Conservation (phyloP, 2,113 vertebrate species). For the Apaloderma vittatum region DNA sequence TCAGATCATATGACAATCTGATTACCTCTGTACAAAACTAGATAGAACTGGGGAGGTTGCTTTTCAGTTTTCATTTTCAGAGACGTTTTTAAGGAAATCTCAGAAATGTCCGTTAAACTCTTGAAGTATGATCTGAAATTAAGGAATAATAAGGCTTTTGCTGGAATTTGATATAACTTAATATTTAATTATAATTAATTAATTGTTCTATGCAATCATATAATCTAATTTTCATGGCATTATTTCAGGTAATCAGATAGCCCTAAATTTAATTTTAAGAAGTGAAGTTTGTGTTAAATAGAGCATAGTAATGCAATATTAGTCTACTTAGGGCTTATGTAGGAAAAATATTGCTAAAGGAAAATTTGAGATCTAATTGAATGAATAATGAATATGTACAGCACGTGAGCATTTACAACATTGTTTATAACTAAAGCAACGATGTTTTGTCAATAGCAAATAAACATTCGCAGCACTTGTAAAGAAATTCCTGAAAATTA, state of each 20-base stretch:
- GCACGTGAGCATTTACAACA: not conserved
- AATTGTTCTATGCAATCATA: not conserved
- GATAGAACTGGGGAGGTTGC: not conserved
- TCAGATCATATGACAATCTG: not conserved
- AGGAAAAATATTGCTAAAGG: not conserved
- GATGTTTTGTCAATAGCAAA: not conserved
- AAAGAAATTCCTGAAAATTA: not conserved
- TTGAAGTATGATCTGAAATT: not conserved
- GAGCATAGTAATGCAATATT: not conserved
- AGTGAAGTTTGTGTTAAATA: not conserved
- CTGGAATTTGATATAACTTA: not conserved
- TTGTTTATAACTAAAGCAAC: not conserved
- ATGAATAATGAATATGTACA: not conserved
- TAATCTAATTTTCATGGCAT: not conserved
- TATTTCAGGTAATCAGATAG: not conserved
- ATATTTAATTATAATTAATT: not conserved
- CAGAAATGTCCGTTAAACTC: not conserved
- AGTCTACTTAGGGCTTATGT: not conserved
- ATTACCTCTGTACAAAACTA: not conserved
- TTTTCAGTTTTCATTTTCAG: not conserved
- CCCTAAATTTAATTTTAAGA: not conserved
- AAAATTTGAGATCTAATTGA: not conserved
- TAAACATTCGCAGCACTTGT: not conserved
- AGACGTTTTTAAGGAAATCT: not conserved
- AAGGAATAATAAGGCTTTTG: not conserved